Base-by-base conservation (phyloP, 2,113 vertebrate species). In the Scomber scombrus region DNA sequence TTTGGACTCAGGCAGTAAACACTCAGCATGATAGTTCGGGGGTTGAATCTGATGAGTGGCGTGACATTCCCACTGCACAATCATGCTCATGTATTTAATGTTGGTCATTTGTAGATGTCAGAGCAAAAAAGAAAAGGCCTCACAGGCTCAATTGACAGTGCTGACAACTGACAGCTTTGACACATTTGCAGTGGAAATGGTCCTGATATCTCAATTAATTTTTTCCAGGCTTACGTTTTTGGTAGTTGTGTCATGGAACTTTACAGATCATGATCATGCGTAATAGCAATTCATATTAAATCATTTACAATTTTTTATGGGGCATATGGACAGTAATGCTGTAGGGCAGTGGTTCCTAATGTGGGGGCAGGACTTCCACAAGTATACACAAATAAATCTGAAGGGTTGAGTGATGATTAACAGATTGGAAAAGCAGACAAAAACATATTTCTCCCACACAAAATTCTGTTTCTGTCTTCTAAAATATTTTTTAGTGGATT, bases 131-230 rank as follows among this genome's bases (percentile, higher is more conserved):
- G 23, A 26, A 56, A 77, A 51, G 67, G 64, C 72, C 65, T 81
- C 69, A 46, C 57, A 50, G 75, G 63, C 50, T 74, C 77, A 70
- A 72, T 51, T 51, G 49, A 54, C 13, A 4, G 11, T 6, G 23
- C 49, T 67, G 85, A 85, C 83, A 86, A 60, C 46, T 82, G 85
- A 75, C 73, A 78, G 50, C 78, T 71, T n/a, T 7, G 8, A 40
- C 5, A 4, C 0, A 0, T 26, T 64, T 18, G 1, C 57, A 31
- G 58, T 79, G 73, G 77, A 84, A 60, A 78, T 66, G 10, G 51
- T 75, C 61, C 61, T 18, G 26, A 65, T 50, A 9, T 75, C 21
- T 2, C 43, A 43, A 15, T 8, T 3, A 71, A 5, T 15, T 34
- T 71, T 52, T 8, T 68, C 16, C 19, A 13, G 21, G 56, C 16